phyloP scores from a whole-genome alignment of 2,113 vertebrate genomes.

The Dermatemys mawii region DNA sequence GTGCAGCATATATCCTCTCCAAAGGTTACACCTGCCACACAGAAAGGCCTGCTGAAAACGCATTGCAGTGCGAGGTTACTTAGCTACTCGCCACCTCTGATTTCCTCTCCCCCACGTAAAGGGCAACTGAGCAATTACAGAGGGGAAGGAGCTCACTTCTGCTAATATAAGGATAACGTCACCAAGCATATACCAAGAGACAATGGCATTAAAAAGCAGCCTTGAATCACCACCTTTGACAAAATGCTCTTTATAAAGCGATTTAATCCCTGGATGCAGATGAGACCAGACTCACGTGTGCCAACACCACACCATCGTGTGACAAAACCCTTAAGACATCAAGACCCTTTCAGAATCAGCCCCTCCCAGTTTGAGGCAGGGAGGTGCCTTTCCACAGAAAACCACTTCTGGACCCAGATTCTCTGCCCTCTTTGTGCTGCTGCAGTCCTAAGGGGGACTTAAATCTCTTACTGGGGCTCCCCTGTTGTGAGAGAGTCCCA shows the following conservation, averaged over 20 bases:
- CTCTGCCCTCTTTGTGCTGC: accelerated
- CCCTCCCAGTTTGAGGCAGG: not conserved
- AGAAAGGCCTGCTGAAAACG: conserved; percentile 67
- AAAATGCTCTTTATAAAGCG: conserved; percentile 18
- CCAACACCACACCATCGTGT: not conserved
- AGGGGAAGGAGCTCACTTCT: conserved; percentile 18
- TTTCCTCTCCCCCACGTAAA: conserved; percentile 47
- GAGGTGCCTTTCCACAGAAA: accelerated
- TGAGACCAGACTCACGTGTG: accelerated
- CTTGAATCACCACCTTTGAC: conserved; percentile 25
- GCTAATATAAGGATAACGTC: not conserved
- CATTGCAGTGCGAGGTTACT: conserved; percentile 70
- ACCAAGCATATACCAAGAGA: too few species aligned
- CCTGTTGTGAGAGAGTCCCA: not conserved
- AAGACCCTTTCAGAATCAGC: not conserved
- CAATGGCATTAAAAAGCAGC: conserved; percentile 40
- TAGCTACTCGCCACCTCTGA: conserved; percentile 46
- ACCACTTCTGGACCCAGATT: not conserved
- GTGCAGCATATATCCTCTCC: conserved; percentile 52
- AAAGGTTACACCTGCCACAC: conserved; percentile 71
- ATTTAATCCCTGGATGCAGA: not conserved
- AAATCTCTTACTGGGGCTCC: not conserved
- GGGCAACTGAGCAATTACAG: conserved; percentile 63
- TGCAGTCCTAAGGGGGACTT: not conserved
- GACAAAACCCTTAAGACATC: too few species aligned